Evolutionary conservation across 2,888 invertebrate genomes (phyloP).

Genomic region (Schizotus pectinicornis): DNA sequence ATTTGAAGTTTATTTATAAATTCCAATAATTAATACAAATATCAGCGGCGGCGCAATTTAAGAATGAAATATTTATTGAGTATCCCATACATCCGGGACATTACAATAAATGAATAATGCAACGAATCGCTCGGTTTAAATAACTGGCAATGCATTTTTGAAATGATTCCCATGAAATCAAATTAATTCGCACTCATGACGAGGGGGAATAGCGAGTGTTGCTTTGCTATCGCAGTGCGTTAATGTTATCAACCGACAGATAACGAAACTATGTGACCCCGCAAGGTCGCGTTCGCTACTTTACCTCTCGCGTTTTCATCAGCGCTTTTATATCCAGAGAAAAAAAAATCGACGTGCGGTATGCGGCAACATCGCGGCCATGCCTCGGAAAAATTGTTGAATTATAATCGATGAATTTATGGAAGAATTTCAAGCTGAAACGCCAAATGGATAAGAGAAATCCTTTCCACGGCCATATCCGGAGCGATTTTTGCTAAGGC

Average conservation of each 20-base stretch:
- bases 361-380: not conserved
- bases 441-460: conserved; percentile 7
- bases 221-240: conserved; percentile 4
- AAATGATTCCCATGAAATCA: conserved; percentile 14
- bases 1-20: too few relatives aligned
- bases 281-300: conserved; percentile 19
- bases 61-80: conserved; percentile 19
- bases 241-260: conserved; percentile 10
- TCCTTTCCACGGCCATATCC: not conserved
- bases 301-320: not conserved
- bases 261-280: conserved; percentile 24
- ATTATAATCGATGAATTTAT: conserved; percentile 2
- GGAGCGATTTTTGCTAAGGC: not conserved
- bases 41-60: conserved; percentile 8
- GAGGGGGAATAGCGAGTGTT: not conserved
- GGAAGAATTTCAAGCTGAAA: conserved; percentile 8
- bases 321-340: not conserved
- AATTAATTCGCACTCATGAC: not conserved
- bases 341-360: not conserved
- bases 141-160: conserved; percentile 6
- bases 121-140: conserved; percentile 3
- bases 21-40: too few relatives aligned
- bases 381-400: too few relatives aligned
- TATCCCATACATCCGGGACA: conserved; percentile 25
- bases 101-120: conserved; percentile 29